phyloP scores from a whole-genome alignment of 1,140 invertebrate genomes.

The Drosophila sproati region DNA sequence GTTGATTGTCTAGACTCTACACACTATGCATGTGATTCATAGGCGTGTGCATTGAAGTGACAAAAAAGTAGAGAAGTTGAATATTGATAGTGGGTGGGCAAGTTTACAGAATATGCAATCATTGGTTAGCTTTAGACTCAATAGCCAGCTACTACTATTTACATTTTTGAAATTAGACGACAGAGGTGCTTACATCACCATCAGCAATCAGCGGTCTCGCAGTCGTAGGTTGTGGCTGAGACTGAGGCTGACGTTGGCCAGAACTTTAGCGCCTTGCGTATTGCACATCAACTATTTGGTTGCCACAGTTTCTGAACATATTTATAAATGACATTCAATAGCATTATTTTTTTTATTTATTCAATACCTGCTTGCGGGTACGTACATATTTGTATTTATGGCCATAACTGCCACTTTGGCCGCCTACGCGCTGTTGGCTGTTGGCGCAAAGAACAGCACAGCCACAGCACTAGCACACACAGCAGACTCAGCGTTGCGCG shows the following conservation, averaged over 20 bases:
- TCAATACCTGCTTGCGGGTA: conserved; percentile 73
- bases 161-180: conserved; percentile 23
- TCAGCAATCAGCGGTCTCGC: conserved; percentile 10
- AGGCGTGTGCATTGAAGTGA: conserved; percentile 2
- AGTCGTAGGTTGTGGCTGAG: conserved; percentile 34
- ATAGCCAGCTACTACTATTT: conserved; percentile 18
- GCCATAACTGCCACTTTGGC: conserved; percentile 79
- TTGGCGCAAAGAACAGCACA: conserved; percentile 43
- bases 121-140: not conserved
- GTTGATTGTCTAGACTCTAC: conserved; percentile 1
- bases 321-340: conserved; percentile 61
- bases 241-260: conserved; percentile 13
- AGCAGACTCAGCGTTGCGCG: conserved; percentile 5
- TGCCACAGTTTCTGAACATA: conserved; percentile 53
- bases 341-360: conserved; percentile 39
- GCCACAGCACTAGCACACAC: conserved; percentile 32
- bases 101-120: conserved; percentile 37
- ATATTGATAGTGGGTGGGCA: conserved; percentile 44
- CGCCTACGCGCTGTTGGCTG: conserved; percentile 56
- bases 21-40: conserved; percentile 2
- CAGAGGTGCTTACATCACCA: conserved; percentile 51
- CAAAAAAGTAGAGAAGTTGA: conserved; percentile 24
- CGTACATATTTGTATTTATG: conserved; percentile 81
- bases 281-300: conserved; percentile 73
- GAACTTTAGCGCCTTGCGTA: conserved; percentile 29